phyloP scores from a whole-genome alignment of 2,888 invertebrate species.

The Drosophila demipolita region DNA sequence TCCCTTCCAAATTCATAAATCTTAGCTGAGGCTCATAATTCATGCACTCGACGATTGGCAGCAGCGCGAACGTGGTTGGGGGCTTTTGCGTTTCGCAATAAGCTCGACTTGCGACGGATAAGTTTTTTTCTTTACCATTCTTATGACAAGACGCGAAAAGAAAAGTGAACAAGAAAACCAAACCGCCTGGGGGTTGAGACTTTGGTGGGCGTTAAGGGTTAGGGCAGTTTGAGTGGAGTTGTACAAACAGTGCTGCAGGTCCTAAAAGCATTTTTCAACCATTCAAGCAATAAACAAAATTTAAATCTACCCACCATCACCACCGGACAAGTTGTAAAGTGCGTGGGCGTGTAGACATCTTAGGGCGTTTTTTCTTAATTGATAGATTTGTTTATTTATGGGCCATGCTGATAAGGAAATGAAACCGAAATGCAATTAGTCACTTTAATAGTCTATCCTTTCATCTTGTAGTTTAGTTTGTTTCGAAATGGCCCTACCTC shows the following conservation, averaged over 20 bases:
- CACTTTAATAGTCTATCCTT: not conserved
- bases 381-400: constrained; percentile 52
- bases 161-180: constrained; percentile 31
- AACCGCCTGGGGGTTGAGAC: constrained; percentile 12
- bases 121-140: constrained; percentile 42
- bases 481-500: not conserved
- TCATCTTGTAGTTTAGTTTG: not conserved
- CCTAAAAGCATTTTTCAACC: constrained; percentile 22
- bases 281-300: constrained; percentile 14
- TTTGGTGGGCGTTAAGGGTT: constrained; percentile 2
- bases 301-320: not conserved
- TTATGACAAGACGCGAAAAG: constrained; percentile 62
- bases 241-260: constrained; percentile 60
- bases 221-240: constrained; percentile 4
- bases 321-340: constrained; percentile 29
- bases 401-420: not conserved
- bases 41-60: constrained; percentile 78
- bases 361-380: constrained; percentile 57
- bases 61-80: constrained; percentile 14
- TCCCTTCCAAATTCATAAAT: constrained; percentile 77
- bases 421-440: constrained; percentile 11
- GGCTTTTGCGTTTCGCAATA: constrained; percentile 43
- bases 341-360: constrained; percentile 59
- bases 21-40: constrained; percentile 82
- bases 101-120: constrained; percentile 56